Base-by-base conservation (phyloP, 2,888 invertebrate species). In the Leptinotarsa haldemani region DNA sequence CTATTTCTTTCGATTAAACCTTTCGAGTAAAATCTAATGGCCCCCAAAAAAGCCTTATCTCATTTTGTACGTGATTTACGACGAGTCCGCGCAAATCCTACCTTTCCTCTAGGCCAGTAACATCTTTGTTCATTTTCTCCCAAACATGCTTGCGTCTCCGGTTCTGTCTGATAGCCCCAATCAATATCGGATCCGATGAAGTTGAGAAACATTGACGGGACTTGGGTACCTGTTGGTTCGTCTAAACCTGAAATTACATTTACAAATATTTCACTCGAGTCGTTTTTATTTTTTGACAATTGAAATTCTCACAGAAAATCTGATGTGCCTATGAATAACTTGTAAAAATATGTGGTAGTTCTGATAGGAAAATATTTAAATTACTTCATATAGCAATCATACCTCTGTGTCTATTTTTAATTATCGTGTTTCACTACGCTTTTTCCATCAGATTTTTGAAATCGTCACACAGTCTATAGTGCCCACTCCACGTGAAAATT, bases 141-240 rank as follows among this genome's bases (percentile, higher is more conserved):
- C 30, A 95, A 89, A 81, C 96, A 96, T 0, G 95, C 91, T 12
- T 89, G 89, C 70, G 91, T 90, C 85, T 97, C 96, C 0, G 95
- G 94, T 85, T 96, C 95, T 0, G 97, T 97, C 79, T 91, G 92
- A 86, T 93, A 97, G 40, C 93, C 92, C 95, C 96, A 97, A 87
- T 97, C 97, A 81, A 97, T 95, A 79, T 94, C 93, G 65, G 94
- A 94, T 4, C 95, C 95, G 71, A 95, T 90, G 85, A 95, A 95
- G 88, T 96, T 95, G 72, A 96, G 90, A 87, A 95, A 95, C 92
- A 96, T 95, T 3, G 96, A 95, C 0, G 97, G 97, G 66, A 96
- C 94, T 85, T 96, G 95, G 0, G 95, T 93, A 1, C 95, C 95
- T 0, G 95, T 94, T 0, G 96, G 95, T 85, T 96, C 96, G 84